Base-by-base conservation (phyloP, 2,113 vertebrate genomes). In the Rhadina sibilatrix region DNA sequence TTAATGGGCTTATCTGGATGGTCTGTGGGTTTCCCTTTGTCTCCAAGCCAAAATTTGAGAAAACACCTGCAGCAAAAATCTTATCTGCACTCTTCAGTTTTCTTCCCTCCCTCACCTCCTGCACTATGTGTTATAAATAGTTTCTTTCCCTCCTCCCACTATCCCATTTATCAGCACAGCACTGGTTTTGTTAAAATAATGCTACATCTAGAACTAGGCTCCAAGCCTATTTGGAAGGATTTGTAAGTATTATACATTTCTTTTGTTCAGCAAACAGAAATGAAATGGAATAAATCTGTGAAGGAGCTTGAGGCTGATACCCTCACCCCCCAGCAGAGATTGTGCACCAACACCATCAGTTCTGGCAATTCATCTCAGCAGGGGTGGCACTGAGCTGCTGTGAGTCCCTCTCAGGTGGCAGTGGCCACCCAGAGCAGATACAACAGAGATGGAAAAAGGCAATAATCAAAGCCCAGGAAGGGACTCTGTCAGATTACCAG, bases 21-120 rank as follows among this genome's bases (percentile, higher is more conserved):
- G 75, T 79, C 87, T 86, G 46, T 68, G 46, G 75, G 66, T 72
- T 95, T 94, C 79, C 79, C 79, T 85, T 95, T 88, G 53, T 92
- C 90, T 83, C 79, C 75, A 23, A 80, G 85, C 54, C 75, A 95
- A 80, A 95, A 93, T 54, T 59, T 56, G 54, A 91, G 75, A 94
- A 79, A 94, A 80, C 79, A 90, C 91, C 85, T 65, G 84, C 90
- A 95, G 82, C 42, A 95, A 82, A 94, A 95, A 80, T 88, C 63
- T 95, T 96, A 94, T 66, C 87, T 90, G 18, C 69, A 74, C 74
- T 88, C 63, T 69, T 94, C 78, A 68, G 69, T 87, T 94, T 91
- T 89, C 93, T 87, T 94, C 63, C 44, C 54, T 87, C 38, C 53
- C 80, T 91, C 71, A 27, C 85, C 89, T 91, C 52, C 80, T 91